Evolutionary conservation across 2,888 invertebrate genomes (phyloP), one percentile per base, ranked within the genome.

Genomic region (Adelognathus sp.): DNA sequence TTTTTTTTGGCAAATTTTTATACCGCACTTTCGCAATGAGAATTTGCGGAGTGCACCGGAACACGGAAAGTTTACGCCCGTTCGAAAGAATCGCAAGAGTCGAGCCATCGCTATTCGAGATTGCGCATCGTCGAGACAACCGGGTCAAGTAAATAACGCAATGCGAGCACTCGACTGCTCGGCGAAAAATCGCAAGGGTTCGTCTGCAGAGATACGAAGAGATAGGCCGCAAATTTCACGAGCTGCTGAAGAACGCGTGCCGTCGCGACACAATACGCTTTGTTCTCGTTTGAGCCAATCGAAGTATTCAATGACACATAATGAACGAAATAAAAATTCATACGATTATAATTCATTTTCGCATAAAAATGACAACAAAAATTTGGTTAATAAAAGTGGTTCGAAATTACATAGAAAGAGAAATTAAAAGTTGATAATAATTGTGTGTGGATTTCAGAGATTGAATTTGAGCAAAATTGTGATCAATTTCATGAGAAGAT

Each of bases 191-290:
- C 73, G 73, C 24, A 27, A 31, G 73, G 63, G 64, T 52, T 50
- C 16, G n/a, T 11, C 21, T 33, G 9, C 50, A 41, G 58, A 14
- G 44, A 7, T 33, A 21, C 56, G 18, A 2, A 1, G 36, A 24
- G 64, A 66, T 66, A 21, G n/a, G 52, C 52, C 64, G 50, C n/a
- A 36, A 66, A 66, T 66, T 66, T 66, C 64, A 66, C 64, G 64
- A 52, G 27, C 36, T 24, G 64, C 1, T 52, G 64, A 36, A 36
- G 52, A 50, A 52, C 64, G 64, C 64, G 64, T 33, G 64, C 64
- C 64, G 16, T 24, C 7, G 27, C 24, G 50, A 33, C 21, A 33
- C 16, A 21, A 36, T 36, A n/a, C n/a, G 36, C 36, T 36, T 36
- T 36, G 36, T 36, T 36, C 36, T 36, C 36, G 36, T 5, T 9